phyloP scores from a whole-genome alignment of 2,888 invertebrate genomes.

The Xestobium rufovillosum region DNA sequence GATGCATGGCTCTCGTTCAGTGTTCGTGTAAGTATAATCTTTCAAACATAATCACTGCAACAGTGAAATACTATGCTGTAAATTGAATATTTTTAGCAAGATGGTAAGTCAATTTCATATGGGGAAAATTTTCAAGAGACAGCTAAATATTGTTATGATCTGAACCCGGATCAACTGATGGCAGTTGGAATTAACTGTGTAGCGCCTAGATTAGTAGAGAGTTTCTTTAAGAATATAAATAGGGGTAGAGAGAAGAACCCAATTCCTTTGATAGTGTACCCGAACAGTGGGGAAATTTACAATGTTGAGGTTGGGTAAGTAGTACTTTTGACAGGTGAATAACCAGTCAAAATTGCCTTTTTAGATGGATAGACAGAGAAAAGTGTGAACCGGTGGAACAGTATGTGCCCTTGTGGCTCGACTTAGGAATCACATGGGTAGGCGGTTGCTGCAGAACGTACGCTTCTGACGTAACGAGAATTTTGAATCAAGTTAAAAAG shows the following conservation, averaged over 20 bases:
- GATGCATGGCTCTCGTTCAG: slow-evolving; percentile 87
- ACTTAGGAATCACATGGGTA: slow-evolving; percentile 72
- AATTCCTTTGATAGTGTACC: slow-evolving; percentile 80
- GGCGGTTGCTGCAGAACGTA: slow-evolving; percentile 90
- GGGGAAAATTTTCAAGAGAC: slow-evolving; percentile 74
- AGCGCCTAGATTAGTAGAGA: slow-evolving; percentile 56
- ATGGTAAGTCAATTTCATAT: slow-evolving; percentile 60
- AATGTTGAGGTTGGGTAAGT: slow-evolving; percentile 59
- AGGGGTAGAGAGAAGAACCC: slow-evolving; percentile 41
- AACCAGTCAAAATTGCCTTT: slow-evolving; percentile 30
- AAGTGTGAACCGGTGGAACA: slow-evolving; percentile 63
- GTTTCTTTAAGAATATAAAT: slow-evolving; percentile 53
- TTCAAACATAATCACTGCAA: slow-evolving; percentile 2
- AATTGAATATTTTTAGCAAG: slow-evolving; percentile 41
- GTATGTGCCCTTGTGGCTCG: slow-evolving; percentile 73
- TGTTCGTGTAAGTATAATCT: slow-evolving; percentile 57
- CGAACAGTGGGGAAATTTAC: slow-evolving; percentile 85
- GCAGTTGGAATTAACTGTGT: slow-evolving; percentile 90
- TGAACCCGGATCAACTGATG: slow-evolving; percentile 61
- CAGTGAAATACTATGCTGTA: neutral
- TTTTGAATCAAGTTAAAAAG: slow-evolving; percentile 54
- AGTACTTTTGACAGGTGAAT: too few relatives aligned
- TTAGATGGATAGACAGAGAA: slow-evolving; percentile 65
- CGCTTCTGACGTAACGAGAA: slow-evolving; percentile 70
- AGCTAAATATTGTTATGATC: slow-evolving; percentile 56